These are phyloP conservation scores for Eristalis tenax DNA, from an alignment of 2,888 invertebrate species.

Conservation along the genomic window DNA sequence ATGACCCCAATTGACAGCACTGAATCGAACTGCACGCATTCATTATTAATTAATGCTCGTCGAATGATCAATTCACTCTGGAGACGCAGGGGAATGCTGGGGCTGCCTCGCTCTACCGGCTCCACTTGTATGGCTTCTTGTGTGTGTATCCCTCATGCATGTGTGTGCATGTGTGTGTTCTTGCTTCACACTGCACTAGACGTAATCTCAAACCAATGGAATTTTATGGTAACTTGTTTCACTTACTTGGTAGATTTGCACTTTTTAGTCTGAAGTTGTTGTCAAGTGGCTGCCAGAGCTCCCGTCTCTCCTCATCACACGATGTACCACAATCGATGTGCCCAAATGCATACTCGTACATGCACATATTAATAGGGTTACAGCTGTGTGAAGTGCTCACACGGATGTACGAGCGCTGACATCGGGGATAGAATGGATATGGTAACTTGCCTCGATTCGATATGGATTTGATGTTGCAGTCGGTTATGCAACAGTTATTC, in stretches of 20 bases:
- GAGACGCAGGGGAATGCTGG: not conserved
- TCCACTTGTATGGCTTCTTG: not conserved
- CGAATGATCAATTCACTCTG: conserved; percentile 9
- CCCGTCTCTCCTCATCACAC: not conserved
- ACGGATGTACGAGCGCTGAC: not conserved
- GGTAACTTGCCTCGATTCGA: conserved; percentile 23
- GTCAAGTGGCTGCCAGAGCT: conserved; percentile 10
- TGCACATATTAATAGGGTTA: not conserved
- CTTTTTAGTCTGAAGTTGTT: conserved; percentile 33
- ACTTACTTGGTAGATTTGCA: conserved; percentile 38
- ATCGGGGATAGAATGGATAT: not conserved
- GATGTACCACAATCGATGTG: not conserved
- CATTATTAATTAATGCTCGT: conserved; percentile 9
- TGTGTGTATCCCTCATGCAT: not conserved
- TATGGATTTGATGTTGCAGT: conserved; percentile 27
- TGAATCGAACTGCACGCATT: not conserved
- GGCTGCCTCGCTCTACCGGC: not conserved
- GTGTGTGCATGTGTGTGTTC: not conserved
- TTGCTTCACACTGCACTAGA: not conserved
- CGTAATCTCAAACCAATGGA: conserved; percentile 8
- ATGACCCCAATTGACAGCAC: conserved; percentile 16
- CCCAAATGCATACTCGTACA: conserved; percentile 1
- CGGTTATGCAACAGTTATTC: conserved; percentile 38
- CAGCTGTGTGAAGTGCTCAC: not conserved
- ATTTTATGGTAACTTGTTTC: conserved; percentile 26